Percentiles rank a stretch among this genome's conserved stretches.
Conservation (phyloP, 2,797 vertebrate genomes). For the Mormyrops boulengeri region DNA sequence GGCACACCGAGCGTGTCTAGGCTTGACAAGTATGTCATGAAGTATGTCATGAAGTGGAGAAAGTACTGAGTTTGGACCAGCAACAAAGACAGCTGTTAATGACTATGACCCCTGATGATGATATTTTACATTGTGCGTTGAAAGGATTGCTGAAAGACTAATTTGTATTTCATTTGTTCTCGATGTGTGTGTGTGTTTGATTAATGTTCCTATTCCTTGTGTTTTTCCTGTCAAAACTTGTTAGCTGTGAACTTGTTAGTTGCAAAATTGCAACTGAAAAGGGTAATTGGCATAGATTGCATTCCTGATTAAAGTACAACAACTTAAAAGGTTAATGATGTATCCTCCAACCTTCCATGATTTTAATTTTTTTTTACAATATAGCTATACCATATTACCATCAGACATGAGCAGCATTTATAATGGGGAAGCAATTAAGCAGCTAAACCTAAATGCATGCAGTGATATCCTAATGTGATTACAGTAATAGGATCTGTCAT, state of each 20-base stretch:
- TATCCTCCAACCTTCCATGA: background rate
- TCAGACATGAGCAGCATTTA: slow-evolving; percentile 8
- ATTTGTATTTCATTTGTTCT: background rate
- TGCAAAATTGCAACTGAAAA: background rate
- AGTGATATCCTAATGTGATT: slow-evolving; percentile 23
- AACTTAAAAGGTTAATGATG: background rate
- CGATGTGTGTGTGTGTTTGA: background rate
- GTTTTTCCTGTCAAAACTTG: background rate
- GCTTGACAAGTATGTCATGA: background rate
- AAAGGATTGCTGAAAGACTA: background rate
- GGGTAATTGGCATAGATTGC: background rate
- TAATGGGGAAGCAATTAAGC: slow-evolving; percentile 18
- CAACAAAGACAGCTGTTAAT: background rate
- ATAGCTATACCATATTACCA: background rate
- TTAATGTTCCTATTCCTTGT: background rate
- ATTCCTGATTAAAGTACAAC: background rate
- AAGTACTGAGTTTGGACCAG: background rate
- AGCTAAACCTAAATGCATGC: slow-evolving; percentile 18
- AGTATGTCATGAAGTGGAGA: background rate
- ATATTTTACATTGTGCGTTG: background rate
- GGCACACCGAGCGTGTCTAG: background rate
- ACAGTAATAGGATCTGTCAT: slow-evolving; percentile 25
- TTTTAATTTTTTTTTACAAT: background rate
- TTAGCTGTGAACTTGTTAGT: background rate
- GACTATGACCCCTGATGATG: background rate